Conservation (phyloP, 2,888 invertebrate genomes). For the Chalcis sispes region DNA sequence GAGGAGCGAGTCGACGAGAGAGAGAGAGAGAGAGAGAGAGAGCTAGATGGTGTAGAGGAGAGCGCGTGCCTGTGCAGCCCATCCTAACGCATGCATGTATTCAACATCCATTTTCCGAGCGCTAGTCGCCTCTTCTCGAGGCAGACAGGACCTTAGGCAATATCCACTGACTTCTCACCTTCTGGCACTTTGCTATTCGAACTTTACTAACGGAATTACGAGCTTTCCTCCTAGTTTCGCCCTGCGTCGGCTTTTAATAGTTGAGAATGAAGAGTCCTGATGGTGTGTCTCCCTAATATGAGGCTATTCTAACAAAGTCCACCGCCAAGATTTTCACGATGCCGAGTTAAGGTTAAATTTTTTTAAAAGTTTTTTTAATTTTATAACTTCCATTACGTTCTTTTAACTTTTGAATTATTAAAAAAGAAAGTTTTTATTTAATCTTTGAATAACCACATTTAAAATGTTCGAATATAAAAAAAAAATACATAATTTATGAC, state of each 20-base stretch:
- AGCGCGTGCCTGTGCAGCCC: background rate
- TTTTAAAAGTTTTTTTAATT: no score
- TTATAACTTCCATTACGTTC: no score
- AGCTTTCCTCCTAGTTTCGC: slow-evolving; percentile 8
- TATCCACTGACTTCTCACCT: slow-evolving; percentile 53
- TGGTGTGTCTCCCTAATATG: background rate
- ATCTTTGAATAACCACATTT: no score
- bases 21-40: background rate
- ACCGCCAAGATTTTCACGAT: no score
- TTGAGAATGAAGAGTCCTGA: slow-evolving; percentile 39
- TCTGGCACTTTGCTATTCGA: slow-evolving; percentile 19
- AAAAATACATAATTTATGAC: no score
- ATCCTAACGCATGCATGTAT: slow-evolving; percentile 46
- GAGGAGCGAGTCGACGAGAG: background rate
- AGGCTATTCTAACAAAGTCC: background rate
- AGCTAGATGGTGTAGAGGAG: slow-evolving; percentile 8
- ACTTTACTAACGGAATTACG: slow-evolving; percentile 16
- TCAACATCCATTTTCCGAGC: slow-evolving; percentile 49
- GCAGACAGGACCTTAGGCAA: slow-evolving; percentile 45
- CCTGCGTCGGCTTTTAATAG: slow-evolving; percentile 41
- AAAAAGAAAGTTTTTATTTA: no score
- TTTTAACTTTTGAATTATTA: no score
- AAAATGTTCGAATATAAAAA: no score
- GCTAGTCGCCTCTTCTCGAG: slow-evolving; percentile 4
- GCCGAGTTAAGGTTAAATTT: no score